phyloP scores from a whole-genome alignment of 2,888 invertebrate genomes.

The Netelia virgata region DNA sequence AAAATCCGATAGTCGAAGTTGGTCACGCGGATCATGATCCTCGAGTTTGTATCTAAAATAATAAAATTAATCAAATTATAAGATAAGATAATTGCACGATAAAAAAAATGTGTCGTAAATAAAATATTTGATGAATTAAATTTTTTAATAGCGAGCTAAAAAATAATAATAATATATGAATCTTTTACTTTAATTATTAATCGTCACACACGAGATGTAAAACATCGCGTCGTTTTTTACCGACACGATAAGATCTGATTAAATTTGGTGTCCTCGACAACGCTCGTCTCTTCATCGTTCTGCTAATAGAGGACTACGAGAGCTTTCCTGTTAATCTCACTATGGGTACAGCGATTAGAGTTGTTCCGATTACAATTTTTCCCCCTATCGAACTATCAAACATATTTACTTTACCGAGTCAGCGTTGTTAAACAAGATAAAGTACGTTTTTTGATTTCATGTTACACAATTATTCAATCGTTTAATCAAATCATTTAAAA shows the following conservation, averaged over 20 bases:
- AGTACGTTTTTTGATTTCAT: too few species aligned
- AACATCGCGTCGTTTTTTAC: neutral
- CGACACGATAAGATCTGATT: neutral
- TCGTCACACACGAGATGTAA: neutral
- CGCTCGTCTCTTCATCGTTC: neutral
- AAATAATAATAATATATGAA: neutral
- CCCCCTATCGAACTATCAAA: neutral
- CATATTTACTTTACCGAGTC: neutral
- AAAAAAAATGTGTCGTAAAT: neutral
- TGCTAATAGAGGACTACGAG: neutral
- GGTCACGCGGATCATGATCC: constrained; percentile 21
- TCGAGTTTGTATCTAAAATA: constrained; percentile 16
- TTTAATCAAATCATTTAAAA: neutral
- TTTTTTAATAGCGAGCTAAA: neutral
- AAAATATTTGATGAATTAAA: neutral
- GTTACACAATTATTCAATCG: too few species aligned
- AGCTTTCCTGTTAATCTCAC: constrained; percentile 13
- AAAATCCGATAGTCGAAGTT: neutral
- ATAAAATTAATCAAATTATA: neutral
- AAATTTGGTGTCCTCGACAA: neutral
- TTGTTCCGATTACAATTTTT: neutral
- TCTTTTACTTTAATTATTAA: neutral
- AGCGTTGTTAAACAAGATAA: too few species aligned
- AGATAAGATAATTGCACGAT: neutral
- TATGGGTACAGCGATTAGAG: constrained; percentile 7